Evolutionary conservation across 1,140 invertebrate species (phyloP), one percentile per base, ranked within the genome.

Genomic region (Radopholus similis): DNA sequence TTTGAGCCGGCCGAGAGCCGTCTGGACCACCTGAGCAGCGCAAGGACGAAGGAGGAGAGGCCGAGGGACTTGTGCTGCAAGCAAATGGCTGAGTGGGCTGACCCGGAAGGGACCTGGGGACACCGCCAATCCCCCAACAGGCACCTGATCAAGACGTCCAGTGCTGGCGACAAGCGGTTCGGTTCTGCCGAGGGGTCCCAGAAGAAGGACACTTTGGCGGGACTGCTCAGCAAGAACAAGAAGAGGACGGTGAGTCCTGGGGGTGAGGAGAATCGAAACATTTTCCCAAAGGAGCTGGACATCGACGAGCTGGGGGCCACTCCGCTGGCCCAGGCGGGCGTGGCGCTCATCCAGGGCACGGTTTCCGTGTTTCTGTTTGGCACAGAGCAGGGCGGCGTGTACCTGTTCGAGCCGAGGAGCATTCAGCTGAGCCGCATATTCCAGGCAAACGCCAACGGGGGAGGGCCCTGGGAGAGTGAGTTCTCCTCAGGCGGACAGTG

Each of bases 371-470:
- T 70, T 35, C 18, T 74, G 15, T 8, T 72, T 34, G 63, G 71
- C 4, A 72, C 67, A 11, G 57, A 55, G 4, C 67, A 75, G 35
- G 54, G 60, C 30, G 23, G 47, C 64, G 38, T 74, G 35, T 76
- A 74, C 42, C 34, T 77, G 11, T 58, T 75, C 38, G 40, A 67
- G 15, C 53, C 65, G 9, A 56, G 26, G 15, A 55, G 65, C 42
- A 65, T 40, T 18, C 66, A 75, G 23, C 4, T 64, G 28, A 32
- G 30, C 5, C 42, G 47, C 32, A 59, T 76, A 40, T 74, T 71
- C 57, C 51, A 74, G 26, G 71, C 74, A n/a, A 53, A n/a, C n/a
- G n/a, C 26, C 21, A 49, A 44, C n/a, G 3, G 18, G 6, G 35
- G 8, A 28, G 15, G 37, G 15, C 60, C 15, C 15, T 28, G 11